phyloP scores from a whole-genome alignment of 2,113 vertebrate genomes.

The Odontophorus gujanensis region DNA sequence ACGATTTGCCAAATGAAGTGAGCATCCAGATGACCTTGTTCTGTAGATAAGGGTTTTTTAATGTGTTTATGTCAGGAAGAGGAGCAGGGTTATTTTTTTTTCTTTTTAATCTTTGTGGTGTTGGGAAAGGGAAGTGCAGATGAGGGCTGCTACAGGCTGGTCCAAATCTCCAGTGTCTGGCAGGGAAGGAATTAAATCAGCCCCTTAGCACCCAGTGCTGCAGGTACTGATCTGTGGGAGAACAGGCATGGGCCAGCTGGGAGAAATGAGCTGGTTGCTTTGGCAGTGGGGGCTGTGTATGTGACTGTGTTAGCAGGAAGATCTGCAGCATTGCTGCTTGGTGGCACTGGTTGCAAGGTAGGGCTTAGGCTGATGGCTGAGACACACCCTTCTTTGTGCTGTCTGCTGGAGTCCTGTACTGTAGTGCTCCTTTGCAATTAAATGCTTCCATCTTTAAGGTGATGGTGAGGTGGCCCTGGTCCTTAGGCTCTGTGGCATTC shows the following conservation, averaged over 20 bases:
- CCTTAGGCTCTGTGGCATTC: fast-evolving
- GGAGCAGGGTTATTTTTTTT: no score
- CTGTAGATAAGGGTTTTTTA: fast-evolving
- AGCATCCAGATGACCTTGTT: neutral
- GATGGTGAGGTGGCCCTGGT: neutral
- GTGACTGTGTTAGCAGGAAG: neutral
- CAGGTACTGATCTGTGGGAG: neutral
- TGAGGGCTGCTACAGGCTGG: neutral
- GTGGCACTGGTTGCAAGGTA: fast-evolving
- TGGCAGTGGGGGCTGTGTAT: neutral
- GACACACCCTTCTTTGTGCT: fast-evolving
- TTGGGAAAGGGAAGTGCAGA: neutral
- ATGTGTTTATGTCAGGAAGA: neutral
- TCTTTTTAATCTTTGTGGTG: neutral
- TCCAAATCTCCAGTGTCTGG: neutral
- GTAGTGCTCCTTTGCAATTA: neutral
- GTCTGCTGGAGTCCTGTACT: neutral
- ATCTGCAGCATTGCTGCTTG: fast-evolving
- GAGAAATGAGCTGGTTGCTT: neutral
- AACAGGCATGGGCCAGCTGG: neutral
- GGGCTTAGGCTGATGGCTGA: fast-evolving
- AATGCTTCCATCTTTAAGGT: neutral
- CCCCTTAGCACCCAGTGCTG: neutral
- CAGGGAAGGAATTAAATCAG: neutral
- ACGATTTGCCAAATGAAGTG: neutral